Conservation (phyloP, 2,797 vertebrate genomes). For the Anableps anableps region DNA sequence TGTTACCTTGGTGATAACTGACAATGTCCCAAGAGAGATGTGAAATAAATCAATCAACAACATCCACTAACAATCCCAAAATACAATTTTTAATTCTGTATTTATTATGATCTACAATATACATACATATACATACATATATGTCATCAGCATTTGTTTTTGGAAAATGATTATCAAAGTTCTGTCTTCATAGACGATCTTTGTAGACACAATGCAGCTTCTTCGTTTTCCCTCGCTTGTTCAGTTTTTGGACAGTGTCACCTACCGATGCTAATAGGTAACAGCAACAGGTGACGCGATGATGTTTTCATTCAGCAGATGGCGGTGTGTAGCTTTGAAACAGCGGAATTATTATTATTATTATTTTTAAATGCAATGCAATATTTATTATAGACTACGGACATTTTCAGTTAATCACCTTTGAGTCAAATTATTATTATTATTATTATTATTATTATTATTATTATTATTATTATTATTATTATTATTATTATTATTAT, state of each 20-base stretch:
- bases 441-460: neutral
- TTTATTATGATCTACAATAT: neutral
- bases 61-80: neutral
- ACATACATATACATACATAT: no score
- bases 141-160: neutral
- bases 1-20: neutral
- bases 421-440: neutral
- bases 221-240: constrained; percentile 7
- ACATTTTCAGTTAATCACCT: neutral
- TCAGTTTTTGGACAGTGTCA: neutral
- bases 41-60: neutral
- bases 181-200: constrained; percentile 43
- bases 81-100: neutral
- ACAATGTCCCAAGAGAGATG: neutral
- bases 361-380: neutral
- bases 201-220: constrained; percentile 18
- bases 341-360: no score
- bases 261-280: constrained; percentile 20
- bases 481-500: neutral
- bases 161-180: neutral
- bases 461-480: neutral
- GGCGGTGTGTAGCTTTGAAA: constrained; percentile 46
- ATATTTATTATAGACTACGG: neutral
- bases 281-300: neutral
- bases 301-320: constrained; percentile 50